Percentiles rank a stretch among this genome's conserved stretches.
Conservation (phyloP, 2,888 invertebrate species). For the Agrochola litura region DNA sequence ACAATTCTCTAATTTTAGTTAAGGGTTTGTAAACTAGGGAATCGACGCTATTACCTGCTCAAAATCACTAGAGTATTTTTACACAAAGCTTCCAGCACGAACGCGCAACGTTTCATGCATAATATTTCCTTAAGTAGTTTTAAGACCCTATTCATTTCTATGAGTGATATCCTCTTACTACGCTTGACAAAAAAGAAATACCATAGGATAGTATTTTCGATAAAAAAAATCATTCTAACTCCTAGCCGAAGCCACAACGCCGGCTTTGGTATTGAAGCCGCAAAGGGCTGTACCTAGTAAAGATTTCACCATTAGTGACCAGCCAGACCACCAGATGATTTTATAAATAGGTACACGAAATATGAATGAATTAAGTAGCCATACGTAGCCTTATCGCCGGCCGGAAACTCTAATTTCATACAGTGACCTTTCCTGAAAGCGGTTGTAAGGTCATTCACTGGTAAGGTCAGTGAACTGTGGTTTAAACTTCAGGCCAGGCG, state of each 20-base stretch:
- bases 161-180: no score
- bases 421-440: conserved; percentile 36
- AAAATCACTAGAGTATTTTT: background rate
- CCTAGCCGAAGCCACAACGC: no score
- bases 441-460: conserved; percentile 21
- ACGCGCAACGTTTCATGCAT: background rate
- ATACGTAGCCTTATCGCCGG: conserved; percentile 7
- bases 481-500: conserved; percentile 21
- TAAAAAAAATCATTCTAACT: background rate
- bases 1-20: background rate
- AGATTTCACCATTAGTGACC: background rate
- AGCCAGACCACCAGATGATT: background rate
- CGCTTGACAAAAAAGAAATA: background rate
- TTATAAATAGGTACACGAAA: background rate
- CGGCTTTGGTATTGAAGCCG: background rate
- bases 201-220: background rate
- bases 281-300: background rate
- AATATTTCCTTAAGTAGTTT: background rate
- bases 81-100: background rate
- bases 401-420: conserved; percentile 35
- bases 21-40: background rate
- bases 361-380: conserved; percentile 12
- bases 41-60: background rate
- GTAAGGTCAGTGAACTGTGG: conserved; percentile 9
- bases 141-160: background rate